phyloP scores from a whole-genome alignment of 37 sponge, comb jelly and placozoan species.

The Geodia barretti region DNA sequence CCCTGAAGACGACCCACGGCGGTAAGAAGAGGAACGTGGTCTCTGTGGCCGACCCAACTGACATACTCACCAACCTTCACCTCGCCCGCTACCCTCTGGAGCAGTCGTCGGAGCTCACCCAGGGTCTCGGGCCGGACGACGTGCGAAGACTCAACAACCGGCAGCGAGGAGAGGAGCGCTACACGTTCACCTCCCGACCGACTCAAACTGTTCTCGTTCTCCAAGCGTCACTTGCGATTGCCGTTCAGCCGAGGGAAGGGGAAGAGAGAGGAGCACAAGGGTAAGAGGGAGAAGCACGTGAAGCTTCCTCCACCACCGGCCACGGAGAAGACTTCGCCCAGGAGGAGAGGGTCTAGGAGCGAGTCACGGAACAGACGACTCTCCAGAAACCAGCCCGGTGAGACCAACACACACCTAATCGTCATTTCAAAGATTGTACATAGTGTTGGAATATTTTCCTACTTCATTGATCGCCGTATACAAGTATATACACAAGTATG shows the following conservation, averaged over 20 bases:
- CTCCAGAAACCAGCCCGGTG: neutral
- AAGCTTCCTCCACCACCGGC: neutral
- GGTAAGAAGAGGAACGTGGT: slow-evolving; percentile 9
- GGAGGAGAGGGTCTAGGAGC: neutral
- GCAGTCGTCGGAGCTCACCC: slow-evolving; percentile 39
- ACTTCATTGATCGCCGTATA: too few species aligned
- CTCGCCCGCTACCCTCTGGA: neutral
- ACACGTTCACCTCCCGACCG: slow-evolving; percentile 19
- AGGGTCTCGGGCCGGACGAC: slow-evolving; percentile 29
- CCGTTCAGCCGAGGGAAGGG: slow-evolving; percentile 22
- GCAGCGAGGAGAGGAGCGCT: neutral
- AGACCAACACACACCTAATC: too few species aligned
- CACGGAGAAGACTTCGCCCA: neutral
- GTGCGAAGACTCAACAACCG: slow-evolving; percentile 35
- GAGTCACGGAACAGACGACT: neutral
- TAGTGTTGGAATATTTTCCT: too few species aligned
- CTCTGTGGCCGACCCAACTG: slow-evolving; percentile 29
- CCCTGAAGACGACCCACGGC: neutral
- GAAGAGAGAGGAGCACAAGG: slow-evolving; percentile 40
- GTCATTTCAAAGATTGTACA: too few species aligned
- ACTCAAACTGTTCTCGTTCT: slow-evolving; percentile 29
- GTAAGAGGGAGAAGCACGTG: slow-evolving; percentile 6
- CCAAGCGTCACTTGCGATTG: slow-evolving; percentile 29
- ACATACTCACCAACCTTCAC: neutral
- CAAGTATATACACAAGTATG: too few species aligned